Base-by-base conservation (phyloP, 2,888 invertebrate genomes). In the Eupithecia centaureata region DNA sequence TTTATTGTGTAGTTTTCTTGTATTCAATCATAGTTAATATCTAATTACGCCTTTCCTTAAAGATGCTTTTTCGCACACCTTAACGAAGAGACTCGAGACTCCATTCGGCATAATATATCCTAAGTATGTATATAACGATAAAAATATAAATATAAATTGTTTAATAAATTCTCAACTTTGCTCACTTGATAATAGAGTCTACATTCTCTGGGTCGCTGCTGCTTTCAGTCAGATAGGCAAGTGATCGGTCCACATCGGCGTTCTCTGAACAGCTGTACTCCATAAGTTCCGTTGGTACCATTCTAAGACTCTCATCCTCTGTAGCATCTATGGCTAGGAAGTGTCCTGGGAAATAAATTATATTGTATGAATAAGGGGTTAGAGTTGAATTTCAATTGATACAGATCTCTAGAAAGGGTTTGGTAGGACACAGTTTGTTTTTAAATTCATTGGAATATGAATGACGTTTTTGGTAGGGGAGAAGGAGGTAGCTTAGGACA, bases 251-350 rank as follows among this genome's bases (percentile, higher is more conserved):
- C 0, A 92, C 79, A 57, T 91, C 86, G 0, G 89, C 87, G 35
- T 89, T 95, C 79, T 95, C 95, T 58, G 88, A 82, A 54, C 95
- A 91, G 76, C 96, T 95, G 86, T 94, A 95, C 60, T 92, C 90
- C 80, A 95, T 95, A 56, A 97, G 93, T 81, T 96, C 95, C 0
- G 93, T 77, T 0, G 97, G 96, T 71, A 96, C 95, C 82, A 95
- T 90, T 5, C 70, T 35, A 1, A 95, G 94, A 0, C 94, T 94
- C 79, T 96, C 96, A 0, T 96, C 96, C 67, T 95, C 95, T 0
- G 87, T 86, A 60, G 95, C 94, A 72, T 96, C 95, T 80, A 95
- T 94, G 13, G 96, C 95, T 72, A 96, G 86, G 66, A 96, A 94
- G 80, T 96, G 95, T 28, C 96, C 96, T 85, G 63, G 27, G 30